Evolutionary conservation across 30 jellyfish, hydroid and myxozoan genomes (phyloP), one percentile per base, ranked within the genome.

Genomic region (Hydractinia echinata): DNA sequence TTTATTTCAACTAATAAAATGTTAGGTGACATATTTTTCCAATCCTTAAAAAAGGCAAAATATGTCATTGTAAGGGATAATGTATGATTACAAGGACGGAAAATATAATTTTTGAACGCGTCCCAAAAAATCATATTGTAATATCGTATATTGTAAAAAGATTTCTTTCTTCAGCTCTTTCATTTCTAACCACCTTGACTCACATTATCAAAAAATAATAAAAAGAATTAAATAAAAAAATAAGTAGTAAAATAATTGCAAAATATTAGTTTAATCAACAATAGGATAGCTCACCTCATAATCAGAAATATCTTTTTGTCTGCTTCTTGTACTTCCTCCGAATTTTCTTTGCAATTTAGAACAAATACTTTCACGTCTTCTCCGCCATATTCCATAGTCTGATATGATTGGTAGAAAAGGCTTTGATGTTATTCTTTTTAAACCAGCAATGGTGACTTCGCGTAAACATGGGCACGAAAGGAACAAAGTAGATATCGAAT

Each of bases 401-500:
- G 94, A 79, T 10, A 88, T 88, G n/a, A 88, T 79, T 53, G 96
- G 96, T 61, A 88, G 61, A 72, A 88, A 83, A 5, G 96, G 90
- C 51, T 73, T 79, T n/a, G 94, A 67, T 8, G 90, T 76, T 4
- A 88, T 72, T 49, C 90, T 73, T 61, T 88, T 88, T n/a, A 88
- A 77, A 10, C 96, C 96, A 4, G 94, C 85, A 44, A 88, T 76
- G 7, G 68, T 74, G 7, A 76, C 90, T 62, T 88, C 91, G 11
- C 79, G 69, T 13, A 88, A 74, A 82, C 53, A n/a, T 3, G 82
- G 10, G 55, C 94, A 83, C 30, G 87, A 79, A 5, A 14, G 55
- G 64, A 88, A 53, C 67, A 88, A 78, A 13, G 84, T 60, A 4
- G 87, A 60, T 8, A 88, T 62, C 49, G 94, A 61, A 15, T 71